A percentile compares a stretch with the other conserved stretches of the same genome.
phyloP scores from a whole-genome alignment of 2,888 invertebrate species.

The Halocaridina rubra region DNA sequence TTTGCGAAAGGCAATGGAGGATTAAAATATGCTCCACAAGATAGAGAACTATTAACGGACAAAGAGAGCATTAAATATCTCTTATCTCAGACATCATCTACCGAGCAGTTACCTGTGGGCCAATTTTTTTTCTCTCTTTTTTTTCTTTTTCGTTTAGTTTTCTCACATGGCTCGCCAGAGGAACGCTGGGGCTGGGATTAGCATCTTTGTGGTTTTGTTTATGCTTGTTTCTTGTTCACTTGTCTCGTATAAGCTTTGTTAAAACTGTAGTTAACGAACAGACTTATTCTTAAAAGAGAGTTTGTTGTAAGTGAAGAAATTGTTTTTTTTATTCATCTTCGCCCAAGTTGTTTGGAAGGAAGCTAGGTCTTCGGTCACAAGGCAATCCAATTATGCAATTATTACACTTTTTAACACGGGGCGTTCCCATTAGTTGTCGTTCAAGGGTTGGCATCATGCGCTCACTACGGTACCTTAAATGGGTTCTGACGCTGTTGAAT shows the following conservation, averaged over 20 bases:
- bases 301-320: neutral
- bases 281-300: too few relatives aligned
- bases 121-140: neutral
- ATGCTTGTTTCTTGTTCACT: neutral
- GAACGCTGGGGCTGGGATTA: too few relatives aligned
- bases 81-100: constrained; percentile 29
- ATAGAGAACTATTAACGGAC: constrained; percentile 29
- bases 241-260: neutral
- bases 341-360: neutral
- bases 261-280: too few relatives aligned
- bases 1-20: constrained; percentile 35
- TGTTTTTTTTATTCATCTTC: neutral
- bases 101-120: neutral
- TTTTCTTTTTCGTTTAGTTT: neutral
- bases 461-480: neutral
- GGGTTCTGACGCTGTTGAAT: neutral
- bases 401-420: neutral
- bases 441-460: neutral
- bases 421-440: neutral
- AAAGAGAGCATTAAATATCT: constrained; percentile 35
- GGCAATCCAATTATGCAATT: neutral
- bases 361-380: neutral
- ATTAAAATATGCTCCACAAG: constrained; percentile 33
- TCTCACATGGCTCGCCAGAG: too few relatives aligned
- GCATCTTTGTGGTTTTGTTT: neutral